Conservation (phyloP, 2,888 invertebrate species). For the Gerris lacustris region DNA sequence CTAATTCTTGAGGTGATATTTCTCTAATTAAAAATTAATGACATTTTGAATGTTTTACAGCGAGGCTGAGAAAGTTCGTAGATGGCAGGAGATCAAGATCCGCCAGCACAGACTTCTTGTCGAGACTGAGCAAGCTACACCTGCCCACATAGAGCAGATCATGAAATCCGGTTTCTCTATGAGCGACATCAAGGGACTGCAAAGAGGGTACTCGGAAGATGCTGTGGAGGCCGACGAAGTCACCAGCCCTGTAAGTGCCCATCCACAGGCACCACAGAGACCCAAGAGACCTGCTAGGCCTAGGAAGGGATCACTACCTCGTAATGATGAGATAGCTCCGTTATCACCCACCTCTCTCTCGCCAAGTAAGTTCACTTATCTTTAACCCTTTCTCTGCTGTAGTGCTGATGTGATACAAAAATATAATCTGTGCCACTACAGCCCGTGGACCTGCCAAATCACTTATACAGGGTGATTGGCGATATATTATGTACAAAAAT, state of each 20-base stretch:
- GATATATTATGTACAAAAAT: no score
- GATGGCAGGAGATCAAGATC: slow-evolving; percentile 83
- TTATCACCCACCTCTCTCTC: slow-evolving; percentile 17
- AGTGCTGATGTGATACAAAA: neutral
- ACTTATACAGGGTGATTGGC: no score
- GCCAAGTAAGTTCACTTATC: neutral
- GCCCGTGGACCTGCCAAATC: no score
- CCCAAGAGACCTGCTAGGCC: slow-evolving; percentile 49
- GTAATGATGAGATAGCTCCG: slow-evolving; percentile 35
- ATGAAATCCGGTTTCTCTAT: slow-evolving; percentile 59
- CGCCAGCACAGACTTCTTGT: slow-evolving; percentile 66
- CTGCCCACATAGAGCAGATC: slow-evolving; percentile 77
- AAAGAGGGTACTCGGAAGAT: slow-evolving; percentile 73
- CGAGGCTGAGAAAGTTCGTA: slow-evolving; percentile 66
- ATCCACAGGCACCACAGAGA: slow-evolving; percentile 24
- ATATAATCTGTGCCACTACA: neutral
- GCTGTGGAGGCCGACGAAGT: slow-evolving; percentile 58
- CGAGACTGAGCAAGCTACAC: slow-evolving; percentile 56
- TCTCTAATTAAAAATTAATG: no score
- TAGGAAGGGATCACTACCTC: slow-evolving; percentile 59
- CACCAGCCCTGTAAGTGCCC: slow-evolving; percentile 38
- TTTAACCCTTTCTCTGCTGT: neutral
- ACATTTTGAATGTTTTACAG: slow-evolving; percentile 37
- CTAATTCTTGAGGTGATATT: no score
- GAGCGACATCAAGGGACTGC: slow-evolving; percentile 37